These are phyloP conservation scores for Eretmochelys imbricata DNA, from an alignment of 2,113 vertebrate genomes.

Conservation along the genomic window DNA sequence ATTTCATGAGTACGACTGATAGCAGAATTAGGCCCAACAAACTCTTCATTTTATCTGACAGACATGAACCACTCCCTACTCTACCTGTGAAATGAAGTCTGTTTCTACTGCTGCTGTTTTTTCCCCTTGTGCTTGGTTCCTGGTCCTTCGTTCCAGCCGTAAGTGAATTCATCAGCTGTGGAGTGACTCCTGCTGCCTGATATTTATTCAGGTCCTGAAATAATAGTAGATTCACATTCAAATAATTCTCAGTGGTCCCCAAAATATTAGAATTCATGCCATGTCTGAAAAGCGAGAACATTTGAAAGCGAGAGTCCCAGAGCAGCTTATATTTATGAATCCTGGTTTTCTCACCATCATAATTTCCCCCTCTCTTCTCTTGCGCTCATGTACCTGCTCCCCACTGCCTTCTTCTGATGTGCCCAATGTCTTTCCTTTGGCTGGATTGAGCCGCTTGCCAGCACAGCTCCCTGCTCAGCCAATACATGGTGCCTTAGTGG, in stretches of 20 bases:
- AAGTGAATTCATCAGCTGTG: fast-evolving
- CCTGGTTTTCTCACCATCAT: not conserved
- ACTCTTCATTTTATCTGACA: not conserved
- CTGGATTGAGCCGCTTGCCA: not conserved
- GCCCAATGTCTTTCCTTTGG: not conserved
- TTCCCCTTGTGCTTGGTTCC: not conserved
- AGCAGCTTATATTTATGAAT: slow-evolving; percentile 1
- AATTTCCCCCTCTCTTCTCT: not conserved
- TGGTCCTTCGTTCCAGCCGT: too few species aligned
- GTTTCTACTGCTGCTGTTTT: not conserved
- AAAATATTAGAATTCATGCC: not conserved
- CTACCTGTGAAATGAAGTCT: too few species aligned
- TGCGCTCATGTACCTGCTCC: not conserved
- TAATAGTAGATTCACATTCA: slow-evolving; percentile 38
- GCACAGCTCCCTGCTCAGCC: fast-evolving
- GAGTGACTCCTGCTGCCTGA: not conserved
- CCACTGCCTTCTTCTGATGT: not conserved
- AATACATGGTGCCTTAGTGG: not conserved
- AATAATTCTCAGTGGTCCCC: not conserved
- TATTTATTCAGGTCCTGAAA: slow-evolving; percentile 13
- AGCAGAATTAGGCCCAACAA: not conserved
- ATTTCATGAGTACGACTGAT: not conserved
- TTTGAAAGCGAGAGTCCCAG: not conserved
- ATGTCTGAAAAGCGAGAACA: slow-evolving; percentile 12
- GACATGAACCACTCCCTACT: too few species aligned